Evolutionary conservation across 2,888 invertebrate genomes (phyloP).

Genomic region (Acanthopleura granulata): DNA sequence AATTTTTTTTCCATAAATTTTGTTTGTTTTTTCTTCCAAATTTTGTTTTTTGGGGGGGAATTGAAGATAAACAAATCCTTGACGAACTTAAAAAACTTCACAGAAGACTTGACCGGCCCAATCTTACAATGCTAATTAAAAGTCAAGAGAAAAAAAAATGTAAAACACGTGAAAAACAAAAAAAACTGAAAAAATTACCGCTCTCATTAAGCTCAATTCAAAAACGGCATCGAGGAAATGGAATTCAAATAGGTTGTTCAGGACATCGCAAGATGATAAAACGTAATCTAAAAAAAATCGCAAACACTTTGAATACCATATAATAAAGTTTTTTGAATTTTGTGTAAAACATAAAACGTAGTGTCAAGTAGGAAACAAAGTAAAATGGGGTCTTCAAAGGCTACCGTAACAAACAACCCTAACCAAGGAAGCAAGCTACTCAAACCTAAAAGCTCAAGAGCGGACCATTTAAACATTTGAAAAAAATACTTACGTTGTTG

Average conservation of each 20-base stretch:
- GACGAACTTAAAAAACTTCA: neutral
- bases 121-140: constrained; percentile 19
- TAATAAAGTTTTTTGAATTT: too few relatives aligned
- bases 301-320: neutral
- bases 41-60: neutral
- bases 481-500: too few relatives aligned
- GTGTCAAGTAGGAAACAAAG: too few relatives aligned
- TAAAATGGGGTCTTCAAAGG: too few relatives aligned
- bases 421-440: too few relatives aligned
- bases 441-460: too few relatives aligned
- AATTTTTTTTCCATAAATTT: too few relatives aligned
- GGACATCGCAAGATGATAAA: neutral
- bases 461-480: too few relatives aligned
- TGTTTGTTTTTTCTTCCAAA: neutral
- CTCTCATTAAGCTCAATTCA: neutral
- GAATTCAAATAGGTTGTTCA: neutral
- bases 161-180: neutral
- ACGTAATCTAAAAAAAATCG: neutral
- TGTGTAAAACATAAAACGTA: too few relatives aligned
- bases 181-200: neutral
- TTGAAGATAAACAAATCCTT: constrained; percentile 15
- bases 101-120: neutral
- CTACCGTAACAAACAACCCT: too few relatives aligned
- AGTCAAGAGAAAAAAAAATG: constrained; percentile 9
- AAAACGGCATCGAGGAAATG: neutral